Evolutionary conservation across 2,888 invertebrate genomes (phyloP).

Genomic region (Dryadula phaetusa): DNA sequence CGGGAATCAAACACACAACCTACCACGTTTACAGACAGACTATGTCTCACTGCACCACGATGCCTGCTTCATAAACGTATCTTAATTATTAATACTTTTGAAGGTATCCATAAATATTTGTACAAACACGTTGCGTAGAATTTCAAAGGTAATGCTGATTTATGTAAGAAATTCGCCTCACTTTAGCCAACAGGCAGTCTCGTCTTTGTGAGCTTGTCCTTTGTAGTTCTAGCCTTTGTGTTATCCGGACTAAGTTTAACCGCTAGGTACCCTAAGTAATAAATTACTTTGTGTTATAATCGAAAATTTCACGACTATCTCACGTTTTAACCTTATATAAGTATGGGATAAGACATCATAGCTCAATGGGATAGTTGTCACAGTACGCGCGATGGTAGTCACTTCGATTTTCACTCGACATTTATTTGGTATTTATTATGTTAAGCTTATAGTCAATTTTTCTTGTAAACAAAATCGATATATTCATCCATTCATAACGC

Average conservation of each 20-base stretch:
- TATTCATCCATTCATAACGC: no score
- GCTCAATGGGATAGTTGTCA: not conserved
- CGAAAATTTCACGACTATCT: not conserved
- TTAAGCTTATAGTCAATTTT: no score
- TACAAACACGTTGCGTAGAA: not conserved
- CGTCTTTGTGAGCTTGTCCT: conserved; percentile 24
- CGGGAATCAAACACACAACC: no score
- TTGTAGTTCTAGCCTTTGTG: conserved; percentile 22
- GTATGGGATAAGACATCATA: not conserved
- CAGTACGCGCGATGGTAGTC: not conserved
- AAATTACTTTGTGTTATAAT: conserved; percentile 14
- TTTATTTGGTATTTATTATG: not conserved
- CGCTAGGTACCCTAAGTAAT: conserved; percentile 10
- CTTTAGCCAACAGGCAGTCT: conserved; percentile 21
- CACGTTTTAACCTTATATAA: not conserved
- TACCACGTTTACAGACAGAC: no score
- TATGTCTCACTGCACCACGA: no score
- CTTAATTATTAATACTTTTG: no score
- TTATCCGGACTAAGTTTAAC: conserved; percentile 3
- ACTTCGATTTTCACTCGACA: not conserved
- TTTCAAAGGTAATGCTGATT: conserved; percentile 17
- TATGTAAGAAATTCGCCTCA: conserved; percentile 22
- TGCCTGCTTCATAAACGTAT: no score
- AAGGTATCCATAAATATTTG: not conserved
- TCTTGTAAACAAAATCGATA: no score